Conservation (phyloP, 2,797 vertebrate species). For the Gambusia yucatana region DNA sequence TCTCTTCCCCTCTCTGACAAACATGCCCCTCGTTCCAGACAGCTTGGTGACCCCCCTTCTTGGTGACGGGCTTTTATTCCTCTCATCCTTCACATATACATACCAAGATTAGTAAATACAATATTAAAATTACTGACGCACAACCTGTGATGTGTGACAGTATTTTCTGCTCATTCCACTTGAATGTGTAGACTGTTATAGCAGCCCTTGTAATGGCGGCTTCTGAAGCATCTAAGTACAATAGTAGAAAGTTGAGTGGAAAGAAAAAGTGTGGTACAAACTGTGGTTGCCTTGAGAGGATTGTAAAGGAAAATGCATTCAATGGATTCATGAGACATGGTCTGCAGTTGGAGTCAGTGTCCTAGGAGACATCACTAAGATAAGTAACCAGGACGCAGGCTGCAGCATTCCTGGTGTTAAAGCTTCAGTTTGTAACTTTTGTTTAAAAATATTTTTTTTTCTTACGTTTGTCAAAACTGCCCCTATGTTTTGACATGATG, state of each 20-base stretch:
- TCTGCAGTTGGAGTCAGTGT: background rate
- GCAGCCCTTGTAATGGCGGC: too few relatives aligned
- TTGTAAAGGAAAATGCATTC: background rate
- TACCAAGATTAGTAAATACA: background rate
- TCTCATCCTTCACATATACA: slow-evolving; percentile 42
- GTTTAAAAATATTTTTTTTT: background rate
- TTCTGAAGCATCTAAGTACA: background rate
- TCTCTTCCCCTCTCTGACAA: slow-evolving; percentile 48
- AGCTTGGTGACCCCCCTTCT: slow-evolving; percentile 60
- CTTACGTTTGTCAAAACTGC: too few relatives aligned
- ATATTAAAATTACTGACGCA: background rate
- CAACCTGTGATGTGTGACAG: background rate
- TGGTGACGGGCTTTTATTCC: slow-evolving; percentile 39
- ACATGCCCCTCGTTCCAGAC: slow-evolving; percentile 56
- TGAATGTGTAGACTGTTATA: too few relatives aligned
- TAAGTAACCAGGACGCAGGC: background rate
- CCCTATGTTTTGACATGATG: too few relatives aligned
- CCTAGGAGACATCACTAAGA: background rate
- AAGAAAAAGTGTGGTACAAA: background rate
- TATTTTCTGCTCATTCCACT: background rate
- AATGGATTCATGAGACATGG: background rate
- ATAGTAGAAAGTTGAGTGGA: background rate
- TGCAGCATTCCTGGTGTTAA: background rate
- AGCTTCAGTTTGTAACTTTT: background rate
- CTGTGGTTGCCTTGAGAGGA: background rate